phyloP scores from a whole-genome alignment of 2,113 vertebrate genomes.

The Tiliqua scincoides region DNA sequence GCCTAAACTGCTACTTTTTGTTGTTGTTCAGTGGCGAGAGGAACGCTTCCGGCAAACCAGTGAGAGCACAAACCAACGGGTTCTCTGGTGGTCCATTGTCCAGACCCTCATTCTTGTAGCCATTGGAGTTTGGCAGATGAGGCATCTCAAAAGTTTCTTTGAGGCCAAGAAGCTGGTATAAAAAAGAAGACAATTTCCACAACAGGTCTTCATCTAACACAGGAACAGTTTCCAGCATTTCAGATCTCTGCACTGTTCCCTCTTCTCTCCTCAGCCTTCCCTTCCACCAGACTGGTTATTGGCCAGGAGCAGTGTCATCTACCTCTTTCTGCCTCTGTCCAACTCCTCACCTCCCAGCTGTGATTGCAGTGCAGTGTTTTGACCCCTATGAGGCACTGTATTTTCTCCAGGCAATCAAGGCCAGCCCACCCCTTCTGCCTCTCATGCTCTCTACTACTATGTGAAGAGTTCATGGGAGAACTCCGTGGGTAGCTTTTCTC shows the following conservation, averaged over 20 bases:
- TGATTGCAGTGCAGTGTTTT: background rate
- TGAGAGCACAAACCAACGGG: conserved; percentile 92
- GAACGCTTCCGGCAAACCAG: conserved; percentile 93
- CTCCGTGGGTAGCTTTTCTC: background rate
- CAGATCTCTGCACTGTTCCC: background rate
- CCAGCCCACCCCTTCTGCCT: background rate
- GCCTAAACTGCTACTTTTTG: background rate
- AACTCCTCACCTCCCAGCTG: background rate
- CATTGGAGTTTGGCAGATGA: conserved; percentile 94
- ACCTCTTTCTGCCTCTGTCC: conserved; percentile 13
- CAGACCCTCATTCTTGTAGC: conserved; percentile 92
- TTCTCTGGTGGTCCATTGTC: conserved; percentile 94
- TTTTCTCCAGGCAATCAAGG: background rate
- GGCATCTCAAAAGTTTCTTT: conserved; percentile 93
- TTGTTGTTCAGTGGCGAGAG: conserved; percentile 83
- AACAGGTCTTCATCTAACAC: background rate
- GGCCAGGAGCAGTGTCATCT: conserved; percentile 7
- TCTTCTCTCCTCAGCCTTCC: background rate
- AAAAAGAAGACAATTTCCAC: conserved; percentile 9
- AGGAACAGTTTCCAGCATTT: conserved; percentile 1
- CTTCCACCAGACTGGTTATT: background rate
- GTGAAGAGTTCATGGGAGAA: background rate
- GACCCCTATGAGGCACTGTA: background rate
- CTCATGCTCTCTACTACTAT: background rate
- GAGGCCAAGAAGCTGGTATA: conserved; percentile 95